These are phyloP conservation scores for Glaucidium brasilianum DNA, from an alignment of 2,113 vertebrate genomes.

Conservation along the genomic window DNA sequence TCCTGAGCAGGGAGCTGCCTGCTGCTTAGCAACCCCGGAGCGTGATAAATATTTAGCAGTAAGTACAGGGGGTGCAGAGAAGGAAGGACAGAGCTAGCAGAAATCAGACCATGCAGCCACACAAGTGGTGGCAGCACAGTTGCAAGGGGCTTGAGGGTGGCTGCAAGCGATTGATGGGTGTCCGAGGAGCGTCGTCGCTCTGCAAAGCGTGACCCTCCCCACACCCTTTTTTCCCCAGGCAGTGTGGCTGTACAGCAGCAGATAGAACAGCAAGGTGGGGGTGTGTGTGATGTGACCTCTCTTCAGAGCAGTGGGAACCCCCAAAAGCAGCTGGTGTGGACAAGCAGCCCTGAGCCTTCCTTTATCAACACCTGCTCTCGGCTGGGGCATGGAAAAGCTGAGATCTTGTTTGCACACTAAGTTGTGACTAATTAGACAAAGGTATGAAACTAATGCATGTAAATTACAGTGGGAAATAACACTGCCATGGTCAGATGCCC, in stretches of 20 bases:
- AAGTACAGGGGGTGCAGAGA: background rate
- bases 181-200: rapidly evolving
- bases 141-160: background rate
- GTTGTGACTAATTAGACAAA: background rate
- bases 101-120: background rate
- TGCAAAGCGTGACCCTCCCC: background rate
- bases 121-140: background rate
- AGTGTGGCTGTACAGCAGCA: background rate
- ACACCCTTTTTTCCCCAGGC: rapidly evolving
- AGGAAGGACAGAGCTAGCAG: background rate
- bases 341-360: background rate
- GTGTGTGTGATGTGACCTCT: background rate
- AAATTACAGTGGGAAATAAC: background rate
- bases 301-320: background rate
- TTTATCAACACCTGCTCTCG: background rate
- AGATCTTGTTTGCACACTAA: background rate
- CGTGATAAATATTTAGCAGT: background rate
- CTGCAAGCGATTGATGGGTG: background rate
- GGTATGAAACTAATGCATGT: background rate
- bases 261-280: background rate
- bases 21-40: conserved; percentile 6
- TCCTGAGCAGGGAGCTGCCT: background rate
- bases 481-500: background rate
- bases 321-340: background rate
- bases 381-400: background rate